Evolutionary conservation across 2,113 vertebrate genomes (phyloP).

Genomic region (Istiophorus platypterus): DNA sequence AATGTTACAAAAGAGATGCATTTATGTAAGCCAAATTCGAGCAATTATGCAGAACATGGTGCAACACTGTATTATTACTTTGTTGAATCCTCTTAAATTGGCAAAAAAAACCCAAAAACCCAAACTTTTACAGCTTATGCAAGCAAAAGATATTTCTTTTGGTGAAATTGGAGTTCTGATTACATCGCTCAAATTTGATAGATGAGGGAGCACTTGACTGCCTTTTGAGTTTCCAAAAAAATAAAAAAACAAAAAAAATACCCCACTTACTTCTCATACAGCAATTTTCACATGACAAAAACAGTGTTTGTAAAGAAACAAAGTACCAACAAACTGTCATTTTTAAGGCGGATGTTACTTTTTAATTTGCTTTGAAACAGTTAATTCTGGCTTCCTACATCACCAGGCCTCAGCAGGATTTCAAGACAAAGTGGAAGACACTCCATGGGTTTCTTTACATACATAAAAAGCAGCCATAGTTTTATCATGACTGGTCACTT

Average conservation of each 20-base stretch:
- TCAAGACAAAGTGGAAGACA: neutral
- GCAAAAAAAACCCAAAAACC: too few relatives aligned
- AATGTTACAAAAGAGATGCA: constrained; percentile 13
- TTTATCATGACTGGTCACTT: neutral
- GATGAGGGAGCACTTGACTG: neutral
- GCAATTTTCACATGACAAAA: neutral
- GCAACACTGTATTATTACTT: neutral
- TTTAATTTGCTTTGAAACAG: neutral
- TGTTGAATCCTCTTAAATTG: neutral
- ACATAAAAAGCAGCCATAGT: neutral
- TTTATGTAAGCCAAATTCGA: constrained; percentile 16
- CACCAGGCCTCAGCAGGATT: neutral
- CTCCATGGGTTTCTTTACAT: neutral
- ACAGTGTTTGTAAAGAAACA: neutral
- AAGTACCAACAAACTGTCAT: neutral
- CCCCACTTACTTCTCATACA: neutral
- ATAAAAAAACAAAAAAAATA: too few relatives aligned
- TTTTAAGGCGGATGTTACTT: neutral
- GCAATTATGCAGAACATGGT: neutral
- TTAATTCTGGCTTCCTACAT: neutral
- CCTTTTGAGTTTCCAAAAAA: neutral
- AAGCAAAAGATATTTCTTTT: constrained; percentile 8
- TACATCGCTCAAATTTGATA: neutral
- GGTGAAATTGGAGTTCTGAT: neutral
- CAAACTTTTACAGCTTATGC: neutral